Evolutionary conservation across 2,888 invertebrate genomes (phyloP).

Genomic region (Morinoia aosen): DNA sequence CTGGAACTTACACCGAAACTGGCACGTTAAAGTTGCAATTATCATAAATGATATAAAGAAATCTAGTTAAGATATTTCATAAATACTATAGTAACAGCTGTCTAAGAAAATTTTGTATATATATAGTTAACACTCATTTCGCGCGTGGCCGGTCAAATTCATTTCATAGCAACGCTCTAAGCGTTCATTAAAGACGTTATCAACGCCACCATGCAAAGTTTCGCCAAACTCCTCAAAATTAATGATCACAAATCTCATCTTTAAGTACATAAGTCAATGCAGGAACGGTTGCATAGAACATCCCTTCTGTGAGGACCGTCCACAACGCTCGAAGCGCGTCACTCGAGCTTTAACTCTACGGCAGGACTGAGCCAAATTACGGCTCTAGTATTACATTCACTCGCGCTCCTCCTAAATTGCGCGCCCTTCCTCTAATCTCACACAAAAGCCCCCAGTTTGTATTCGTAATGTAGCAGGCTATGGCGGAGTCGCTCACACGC

Average conservation of each 20-base stretch:
- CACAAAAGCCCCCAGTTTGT: slow-evolving; percentile 16
- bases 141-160: no score
- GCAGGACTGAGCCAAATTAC: slow-evolving; percentile 26
- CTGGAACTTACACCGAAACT: no score
- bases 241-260: background rate
- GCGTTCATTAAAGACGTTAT: background rate
- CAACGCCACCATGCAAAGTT: background rate
- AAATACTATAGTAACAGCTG: no score
- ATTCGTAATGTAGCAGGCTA: background rate
- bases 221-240: background rate
- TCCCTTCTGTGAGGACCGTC: no score
- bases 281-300: background rate
- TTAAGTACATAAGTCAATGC: background rate
- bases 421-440: background rate
- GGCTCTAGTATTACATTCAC: background rate
- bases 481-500: background rate
- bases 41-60: no score
- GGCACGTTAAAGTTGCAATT: no score
- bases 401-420: background rate
- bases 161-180: no score
- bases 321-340: slow-evolving; percentile 22
- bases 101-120: no score
- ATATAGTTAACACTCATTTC: no score
- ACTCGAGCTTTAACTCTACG: slow-evolving; percentile 37
- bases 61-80: no score